Base-by-base conservation (phyloP, 1,140 invertebrate species). In the Polyergus mexicanus region DNA sequence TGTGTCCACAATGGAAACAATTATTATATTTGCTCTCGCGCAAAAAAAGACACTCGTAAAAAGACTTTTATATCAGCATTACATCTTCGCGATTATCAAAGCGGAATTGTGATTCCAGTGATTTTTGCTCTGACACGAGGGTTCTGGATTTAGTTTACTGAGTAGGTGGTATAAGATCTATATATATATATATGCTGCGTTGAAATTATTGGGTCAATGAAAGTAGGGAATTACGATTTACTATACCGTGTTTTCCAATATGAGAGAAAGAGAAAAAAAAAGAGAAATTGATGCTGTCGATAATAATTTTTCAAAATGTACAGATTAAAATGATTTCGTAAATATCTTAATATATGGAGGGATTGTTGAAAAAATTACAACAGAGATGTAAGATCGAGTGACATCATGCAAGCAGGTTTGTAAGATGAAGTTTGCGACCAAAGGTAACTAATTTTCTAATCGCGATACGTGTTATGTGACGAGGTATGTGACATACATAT, bases 41-140 rank as follows among this genome's bases (percentile, higher is more conserved):
- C 35, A 72, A 11, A 19, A 81, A 44, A 32, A 32, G 32, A 32
- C 3, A 32, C 32, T 32, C 32, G 32, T 32, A 32, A 32, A 32
- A 0, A 32, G 0, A 32, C 3, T 66, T 1, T 11, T 69, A 68
- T 78, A n/a, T 68, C n/a, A 54, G 22, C 28, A n/a, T 54, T 68
- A 54, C 16, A 22, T 80, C 38, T 32, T 69, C n/a, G 19, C 10
- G 66, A 69, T 54, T 68, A 69, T 80, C 32, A 80, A 65, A 69
- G 4, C 13, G 25, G 10, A 68, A 54, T 78, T 6, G 1, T 2
- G 54, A 78, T 66, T 66, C 0, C 32, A n/a, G 32, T 80, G 22
- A 69, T 80, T 78, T 2, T 66, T 2, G 4, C 2, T 47, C 13
- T 56, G 28, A 54, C 22, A 19, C 41, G 7, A 19, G 28, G n/a